A percentile compares a stretch with the other conserved stretches of the same genome.
These are phyloP conservation scores for Oceanodroma tethys DNA, from an alignment of 2,113 vertebrate genomes.

Conservation along the genomic window DNA sequence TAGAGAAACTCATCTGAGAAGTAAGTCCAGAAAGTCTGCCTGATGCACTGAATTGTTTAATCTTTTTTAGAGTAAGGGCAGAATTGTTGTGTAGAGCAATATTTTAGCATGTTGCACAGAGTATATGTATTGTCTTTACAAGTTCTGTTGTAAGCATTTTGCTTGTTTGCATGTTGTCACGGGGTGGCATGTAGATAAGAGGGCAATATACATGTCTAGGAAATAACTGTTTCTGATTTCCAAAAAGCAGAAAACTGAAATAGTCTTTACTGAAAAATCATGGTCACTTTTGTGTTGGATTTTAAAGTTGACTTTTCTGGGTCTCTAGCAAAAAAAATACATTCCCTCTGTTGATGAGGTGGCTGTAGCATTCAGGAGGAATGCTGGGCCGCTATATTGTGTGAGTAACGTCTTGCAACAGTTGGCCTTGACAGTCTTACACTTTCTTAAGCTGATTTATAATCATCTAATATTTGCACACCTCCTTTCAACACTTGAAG, in stretches of 20 bases:
- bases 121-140: background rate
- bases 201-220: background rate
- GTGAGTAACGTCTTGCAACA: background rate
- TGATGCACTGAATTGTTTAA: background rate
- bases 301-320: background rate
- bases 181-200: background rate
- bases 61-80: background rate
- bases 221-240: background rate
- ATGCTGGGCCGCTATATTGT: background rate
- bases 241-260: background rate
- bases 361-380: background rate
- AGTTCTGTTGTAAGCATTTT: background rate
- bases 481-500: background rate
- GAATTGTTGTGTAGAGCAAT: background rate
- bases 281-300: background rate
- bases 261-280: background rate
- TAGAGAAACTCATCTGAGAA: background rate
- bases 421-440: constrained; percentile 3
- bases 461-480: background rate
- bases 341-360: background rate
- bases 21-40: background rate
- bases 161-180: background rate
- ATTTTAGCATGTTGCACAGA: background rate
- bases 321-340: background rate
- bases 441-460: background rate